These are phyloP conservation scores for Lithodes maja DNA, from an alignment of 2,888 invertebrate species.

Conservation along the genomic window DNA sequence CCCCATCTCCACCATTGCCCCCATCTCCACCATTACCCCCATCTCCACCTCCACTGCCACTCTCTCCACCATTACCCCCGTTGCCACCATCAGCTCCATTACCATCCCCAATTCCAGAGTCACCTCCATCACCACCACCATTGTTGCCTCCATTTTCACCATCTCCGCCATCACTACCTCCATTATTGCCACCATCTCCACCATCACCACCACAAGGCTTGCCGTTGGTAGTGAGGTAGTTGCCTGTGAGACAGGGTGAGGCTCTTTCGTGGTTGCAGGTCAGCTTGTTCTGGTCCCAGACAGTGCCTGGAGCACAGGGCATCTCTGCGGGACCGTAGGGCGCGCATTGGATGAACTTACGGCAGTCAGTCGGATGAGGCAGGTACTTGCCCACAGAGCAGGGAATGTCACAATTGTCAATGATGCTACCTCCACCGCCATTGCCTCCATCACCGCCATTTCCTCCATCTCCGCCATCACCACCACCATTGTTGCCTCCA, in stretches of 20 bases:
- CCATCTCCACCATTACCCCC: constrained; percentile 16
- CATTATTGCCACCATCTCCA: constrained; percentile 10
- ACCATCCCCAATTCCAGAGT: background rate
- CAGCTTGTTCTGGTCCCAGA: constrained; percentile 46
- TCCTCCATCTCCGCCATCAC: constrained; percentile 10
- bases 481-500: constrained; percentile 1
- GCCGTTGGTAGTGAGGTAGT: constrained; percentile 37
- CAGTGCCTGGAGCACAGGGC: constrained; percentile 48
- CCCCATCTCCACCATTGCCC: constrained; percentile 16
- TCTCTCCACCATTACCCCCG: constrained; percentile 21
- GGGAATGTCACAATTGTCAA: constrained; percentile 45
- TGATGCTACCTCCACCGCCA: background rate
- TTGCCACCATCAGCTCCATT: constrained; percentile 6
- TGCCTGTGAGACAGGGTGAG: constrained; percentile 38
- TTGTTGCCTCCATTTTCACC: constrained; percentile 1
- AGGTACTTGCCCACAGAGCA: constrained; percentile 51
- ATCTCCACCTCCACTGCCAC: constrained; percentile 6
- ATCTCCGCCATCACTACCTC: constrained; percentile 1
- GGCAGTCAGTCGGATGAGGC: constrained; percentile 67
- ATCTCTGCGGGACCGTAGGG: constrained; percentile 56
- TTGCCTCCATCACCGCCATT: constrained; percentile 25
- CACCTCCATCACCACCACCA: constrained; percentile 15
- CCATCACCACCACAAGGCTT: constrained; percentile 40
- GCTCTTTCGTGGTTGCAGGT: constrained; percentile 47
- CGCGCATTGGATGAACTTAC: constrained; percentile 71